Percentiles rank a stretch among this genome's conserved stretches.
Conservation (phyloP, 2,888 invertebrate genomes). For the Drosophila nigricruria region DNA sequence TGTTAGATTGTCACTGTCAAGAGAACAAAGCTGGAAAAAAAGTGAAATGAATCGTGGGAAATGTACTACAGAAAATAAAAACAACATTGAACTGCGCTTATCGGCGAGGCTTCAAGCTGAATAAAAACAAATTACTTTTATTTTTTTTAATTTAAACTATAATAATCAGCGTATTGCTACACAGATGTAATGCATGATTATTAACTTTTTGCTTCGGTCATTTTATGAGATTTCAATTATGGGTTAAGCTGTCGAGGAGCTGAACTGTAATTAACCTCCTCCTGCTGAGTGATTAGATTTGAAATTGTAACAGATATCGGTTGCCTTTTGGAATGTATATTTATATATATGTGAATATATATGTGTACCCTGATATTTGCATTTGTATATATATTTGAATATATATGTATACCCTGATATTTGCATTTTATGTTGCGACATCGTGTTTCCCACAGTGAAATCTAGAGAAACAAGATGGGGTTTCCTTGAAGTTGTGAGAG, state of each 20-base stretch:
- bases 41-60: conserved; percentile 27
- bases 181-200: neutral
- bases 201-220: too few species aligned
- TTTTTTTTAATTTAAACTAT: neutral
- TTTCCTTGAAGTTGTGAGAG: too few species aligned
- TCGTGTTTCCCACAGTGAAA: too few species aligned
- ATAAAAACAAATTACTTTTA: conserved; percentile 3
- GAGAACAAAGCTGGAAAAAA: conserved; percentile 21
- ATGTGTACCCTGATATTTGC: too few species aligned
- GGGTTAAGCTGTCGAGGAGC: neutral
- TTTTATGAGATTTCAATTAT: neutral
- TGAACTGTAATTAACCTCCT: neutral
- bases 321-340: neutral
- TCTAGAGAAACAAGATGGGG: too few species aligned
- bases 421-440: too few species aligned
- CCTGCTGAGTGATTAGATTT: too few species aligned
- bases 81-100: conserved; percentile 15
- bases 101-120: neutral
- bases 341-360: too few species aligned
- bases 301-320: neutral
- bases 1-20: conserved; percentile 34
- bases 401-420: too few species aligned
- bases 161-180: neutral
- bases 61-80: neutral
- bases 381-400: too few species aligned